These are phyloP conservation scores for Plotosus lineatus DNA, from an alignment of 2,113 vertebrate species.

Conservation along the genomic window DNA sequence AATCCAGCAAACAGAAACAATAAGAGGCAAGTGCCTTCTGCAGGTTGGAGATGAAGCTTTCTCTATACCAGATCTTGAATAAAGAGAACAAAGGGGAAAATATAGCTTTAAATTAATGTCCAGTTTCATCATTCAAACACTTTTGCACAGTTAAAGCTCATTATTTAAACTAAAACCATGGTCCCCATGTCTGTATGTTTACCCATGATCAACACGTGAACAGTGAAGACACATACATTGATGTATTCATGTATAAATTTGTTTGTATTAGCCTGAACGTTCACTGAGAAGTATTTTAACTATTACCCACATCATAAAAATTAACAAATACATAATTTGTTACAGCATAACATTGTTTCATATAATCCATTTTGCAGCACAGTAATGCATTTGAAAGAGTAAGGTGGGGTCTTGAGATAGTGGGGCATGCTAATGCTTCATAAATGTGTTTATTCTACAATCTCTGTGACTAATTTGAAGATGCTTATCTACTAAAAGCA, in stretches of 20 bases:
- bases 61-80: no score
- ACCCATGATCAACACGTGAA: neutral
- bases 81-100: no score
- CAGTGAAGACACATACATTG: neutral
- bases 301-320: neutral
- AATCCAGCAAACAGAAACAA: no score
- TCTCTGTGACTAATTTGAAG: slow-evolving; percentile 25
- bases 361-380: slow-evolving; percentile 23
- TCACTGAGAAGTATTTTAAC: neutral
- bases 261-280: neutral
- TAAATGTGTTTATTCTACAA: slow-evolving; percentile 39
- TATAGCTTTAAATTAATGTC: no score
- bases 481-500: neutral
- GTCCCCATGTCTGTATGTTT: neutral
- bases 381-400: slow-evolving; percentile 27
- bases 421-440: slow-evolving; percentile 40
- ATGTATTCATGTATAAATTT: neutral
- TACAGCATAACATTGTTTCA: neutral
- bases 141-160: no score
- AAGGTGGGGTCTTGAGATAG: slow-evolving; percentile 28
- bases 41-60: no score
- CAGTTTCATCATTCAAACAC: no score
- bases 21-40: no score
- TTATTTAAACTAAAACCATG: no score
- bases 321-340: neutral